These are phyloP conservation scores for Limnephilus marmoratus DNA, from an alignment of 2,888 invertebrate species.

Conservation along the genomic window DNA sequence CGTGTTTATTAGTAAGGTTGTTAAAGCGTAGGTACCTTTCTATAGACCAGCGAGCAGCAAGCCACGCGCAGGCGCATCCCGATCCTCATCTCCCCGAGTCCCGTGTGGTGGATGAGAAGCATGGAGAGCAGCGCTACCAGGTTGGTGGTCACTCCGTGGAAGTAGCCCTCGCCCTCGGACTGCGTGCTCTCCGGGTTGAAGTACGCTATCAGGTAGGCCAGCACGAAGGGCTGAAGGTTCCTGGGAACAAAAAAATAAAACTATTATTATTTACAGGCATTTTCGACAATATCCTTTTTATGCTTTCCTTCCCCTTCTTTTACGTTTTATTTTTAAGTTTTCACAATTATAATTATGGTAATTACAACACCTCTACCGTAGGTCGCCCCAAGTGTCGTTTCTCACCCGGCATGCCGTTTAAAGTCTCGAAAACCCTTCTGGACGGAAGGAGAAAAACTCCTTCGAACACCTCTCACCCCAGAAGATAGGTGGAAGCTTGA, in stretches of 20 bases:
- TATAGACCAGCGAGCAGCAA: conserved; percentile 87
- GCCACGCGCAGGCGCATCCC: conserved; percentile 89
- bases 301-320: no score
- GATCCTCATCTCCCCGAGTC: conserved; percentile 78
- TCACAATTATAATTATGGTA: no score
- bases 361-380: no score
- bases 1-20: not conserved
- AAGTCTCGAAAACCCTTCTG: no score
- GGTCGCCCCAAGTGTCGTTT: no score
- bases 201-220: conserved; percentile 81
- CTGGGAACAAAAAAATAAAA: conserved; percentile 71
- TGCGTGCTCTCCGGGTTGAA: conserved; percentile 77
- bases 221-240: conserved; percentile 79
- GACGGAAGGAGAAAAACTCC: no score
- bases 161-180: conserved; percentile 79
- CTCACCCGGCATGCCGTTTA: no score
- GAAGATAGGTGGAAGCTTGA: no score
- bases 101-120: conserved; percentile 81
- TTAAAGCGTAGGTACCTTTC: conserved; percentile 80
- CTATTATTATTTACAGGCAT: not conserved
- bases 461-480: no score
- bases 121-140: conserved; percentile 78
- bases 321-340: no score
- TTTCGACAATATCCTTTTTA: no score
- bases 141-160: conserved; percentile 81